These are phyloP conservation scores for Ptychobarbus kaznakovi DNA, from an alignment of 2,797 vertebrate species.

Conservation along the genomic window DNA sequence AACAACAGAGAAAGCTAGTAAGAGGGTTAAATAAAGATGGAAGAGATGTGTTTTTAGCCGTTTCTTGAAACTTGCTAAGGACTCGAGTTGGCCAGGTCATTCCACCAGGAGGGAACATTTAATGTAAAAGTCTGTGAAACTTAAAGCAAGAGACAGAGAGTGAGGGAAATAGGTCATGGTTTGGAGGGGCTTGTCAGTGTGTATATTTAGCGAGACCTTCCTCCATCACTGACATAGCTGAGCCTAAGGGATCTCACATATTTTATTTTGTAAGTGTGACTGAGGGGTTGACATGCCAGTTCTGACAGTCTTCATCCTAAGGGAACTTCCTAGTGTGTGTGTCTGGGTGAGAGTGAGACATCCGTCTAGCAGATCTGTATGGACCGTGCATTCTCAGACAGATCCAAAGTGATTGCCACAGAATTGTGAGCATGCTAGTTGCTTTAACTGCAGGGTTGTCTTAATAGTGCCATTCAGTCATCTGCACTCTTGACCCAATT, in stretches of 20 bases:
- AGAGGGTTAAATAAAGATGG: too few species aligned
- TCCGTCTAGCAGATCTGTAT: neutral
- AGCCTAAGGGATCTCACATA: slow-evolving; percentile 52
- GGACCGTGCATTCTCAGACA: slow-evolving; percentile 29
- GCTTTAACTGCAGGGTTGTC: neutral
- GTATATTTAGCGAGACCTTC: slow-evolving; percentile 68
- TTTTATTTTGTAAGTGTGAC: slow-evolving; percentile 42
- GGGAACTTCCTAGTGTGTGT: slow-evolving; percentile 26
- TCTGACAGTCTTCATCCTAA: slow-evolving; percentile 50
- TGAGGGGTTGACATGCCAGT: slow-evolving; percentile 64
- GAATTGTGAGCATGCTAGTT: neutral
- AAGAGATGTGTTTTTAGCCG: too few species aligned
- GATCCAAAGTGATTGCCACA: slow-evolving; percentile 12
- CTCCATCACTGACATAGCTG: slow-evolving; percentile 46
- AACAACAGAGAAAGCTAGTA: too few species aligned
- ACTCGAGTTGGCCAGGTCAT: too few species aligned
- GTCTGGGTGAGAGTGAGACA: neutral
- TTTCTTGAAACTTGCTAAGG: too few species aligned
- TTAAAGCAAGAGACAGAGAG: slow-evolving; percentile 10
- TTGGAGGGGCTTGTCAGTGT: slow-evolving; percentile 49
- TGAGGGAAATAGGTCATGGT: slow-evolving; percentile 69
- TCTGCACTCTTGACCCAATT: slow-evolving; percentile 17
- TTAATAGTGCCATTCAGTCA: slow-evolving; percentile 25
- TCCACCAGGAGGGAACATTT: too few species aligned
- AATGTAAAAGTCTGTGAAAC: too few species aligned